phyloP scores from a whole-genome alignment of 2,113 vertebrate species.

The Typhlomys cinereus region DNA sequence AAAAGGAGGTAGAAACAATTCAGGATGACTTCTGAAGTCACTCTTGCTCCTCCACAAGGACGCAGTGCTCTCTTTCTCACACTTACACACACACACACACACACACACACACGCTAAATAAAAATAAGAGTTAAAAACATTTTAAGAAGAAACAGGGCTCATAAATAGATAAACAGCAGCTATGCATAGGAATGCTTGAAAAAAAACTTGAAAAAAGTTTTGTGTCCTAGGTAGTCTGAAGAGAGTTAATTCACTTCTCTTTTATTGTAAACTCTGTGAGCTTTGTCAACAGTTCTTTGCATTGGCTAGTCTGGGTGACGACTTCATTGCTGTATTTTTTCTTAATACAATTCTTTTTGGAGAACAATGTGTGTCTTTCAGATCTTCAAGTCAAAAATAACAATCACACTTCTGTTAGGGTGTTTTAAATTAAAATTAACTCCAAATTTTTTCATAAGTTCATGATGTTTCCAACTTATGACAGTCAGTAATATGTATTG shows the following conservation, averaged over 20 bases:
- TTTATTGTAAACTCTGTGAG: slow-evolving; percentile 23
- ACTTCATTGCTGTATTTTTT: slow-evolving; percentile 24
- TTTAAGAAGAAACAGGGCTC: slow-evolving; percentile 1
- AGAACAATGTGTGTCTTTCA: background rate
- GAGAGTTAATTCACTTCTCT: slow-evolving; percentile 52
- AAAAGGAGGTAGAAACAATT: no score
- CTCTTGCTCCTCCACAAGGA: no score
- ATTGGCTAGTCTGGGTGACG: slow-evolving; percentile 13
- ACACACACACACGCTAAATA: no score
- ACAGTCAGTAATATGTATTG: slow-evolving; percentile 35
- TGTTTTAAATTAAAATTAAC: slow-evolving; percentile 48
- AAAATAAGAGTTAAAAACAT: no score
- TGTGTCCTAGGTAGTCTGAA: background rate
- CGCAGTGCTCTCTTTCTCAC: no score
- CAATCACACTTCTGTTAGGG: background rate
- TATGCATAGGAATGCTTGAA: slow-evolving; percentile 13
- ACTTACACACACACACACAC: no score
- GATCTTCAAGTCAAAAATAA: slow-evolving; percentile 6
- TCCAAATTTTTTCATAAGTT: slow-evolving; percentile 49
- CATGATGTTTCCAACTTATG: slow-evolving; percentile 7
- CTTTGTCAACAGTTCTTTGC: slow-evolving; percentile 4
- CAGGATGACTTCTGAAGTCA: no score
- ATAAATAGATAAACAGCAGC: slow-evolving; percentile 24
- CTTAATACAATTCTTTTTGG: background rate
- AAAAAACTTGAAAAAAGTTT: slow-evolving; percentile 35